Percentiles rank a stretch among this genome's conserved stretches.
Evolutionary conservation across 2,797 vertebrate genomes (phyloP).

Genomic region (Lateolabrax maculatus): DNA sequence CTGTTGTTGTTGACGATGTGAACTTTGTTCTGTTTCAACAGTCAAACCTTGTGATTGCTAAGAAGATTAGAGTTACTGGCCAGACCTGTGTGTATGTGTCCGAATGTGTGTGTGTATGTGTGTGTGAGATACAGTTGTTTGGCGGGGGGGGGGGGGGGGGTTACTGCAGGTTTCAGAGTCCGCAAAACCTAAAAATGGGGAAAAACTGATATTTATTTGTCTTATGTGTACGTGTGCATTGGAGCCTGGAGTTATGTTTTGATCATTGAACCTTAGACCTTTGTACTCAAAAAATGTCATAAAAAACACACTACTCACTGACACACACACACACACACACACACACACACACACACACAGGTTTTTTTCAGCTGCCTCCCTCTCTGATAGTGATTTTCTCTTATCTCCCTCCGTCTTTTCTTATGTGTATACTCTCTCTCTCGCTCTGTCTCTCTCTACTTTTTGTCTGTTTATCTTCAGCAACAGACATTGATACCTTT

Average conservation of each 20-base stretch:
- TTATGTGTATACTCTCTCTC: neutral
- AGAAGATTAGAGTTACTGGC: conserved; percentile 75
- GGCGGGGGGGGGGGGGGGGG: neutral
- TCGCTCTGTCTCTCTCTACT: neutral
- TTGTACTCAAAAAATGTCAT: conserved; percentile 16
- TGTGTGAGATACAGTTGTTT: neutral
- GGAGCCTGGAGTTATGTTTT: neutral
- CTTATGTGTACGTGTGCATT: neutral
- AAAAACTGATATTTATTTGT: neutral
- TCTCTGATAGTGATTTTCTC: neutral
- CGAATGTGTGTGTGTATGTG: conserved; percentile 3
- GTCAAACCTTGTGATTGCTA: conserved; percentile 79
- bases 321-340: neutral
- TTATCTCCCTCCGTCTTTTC: conserved; percentile 4
- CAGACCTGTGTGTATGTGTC: neutral
- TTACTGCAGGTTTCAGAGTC: neutral
- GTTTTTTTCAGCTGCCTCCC: neutral
- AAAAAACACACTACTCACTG: conserved; percentile 29
- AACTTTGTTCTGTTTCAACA: conserved; percentile 79
- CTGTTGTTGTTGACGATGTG: conserved; percentile 59
- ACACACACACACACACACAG: neutral
- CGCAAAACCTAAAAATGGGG: neutral
- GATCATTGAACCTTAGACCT: conserved; percentile 42
- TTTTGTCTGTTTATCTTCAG: conserved; percentile 7
- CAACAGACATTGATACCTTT: conserved; percentile 2